phyloP scores from a whole-genome alignment of 2,888 invertebrate species.

The Mycogona germanica region DNA sequence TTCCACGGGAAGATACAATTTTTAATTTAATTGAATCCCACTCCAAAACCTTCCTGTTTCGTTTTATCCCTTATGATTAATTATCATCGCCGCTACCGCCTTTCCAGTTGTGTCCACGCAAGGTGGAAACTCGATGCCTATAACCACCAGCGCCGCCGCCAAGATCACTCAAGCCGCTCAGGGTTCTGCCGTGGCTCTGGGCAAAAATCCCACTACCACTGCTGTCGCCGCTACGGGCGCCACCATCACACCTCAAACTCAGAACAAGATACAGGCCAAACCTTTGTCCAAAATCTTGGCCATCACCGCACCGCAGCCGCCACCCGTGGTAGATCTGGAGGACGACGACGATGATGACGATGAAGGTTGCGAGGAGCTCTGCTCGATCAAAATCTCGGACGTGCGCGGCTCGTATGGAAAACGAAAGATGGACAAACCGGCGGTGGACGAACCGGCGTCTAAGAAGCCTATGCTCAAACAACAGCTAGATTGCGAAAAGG shows the following conservation, averaged over 20 bases:
- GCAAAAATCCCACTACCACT: no score
- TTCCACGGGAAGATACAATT: no score
- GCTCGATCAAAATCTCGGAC: not conserved
- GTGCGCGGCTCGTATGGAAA: not conserved
- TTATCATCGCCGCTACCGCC: no score
- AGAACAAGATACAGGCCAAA: no score
- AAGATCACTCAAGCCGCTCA: not conserved
- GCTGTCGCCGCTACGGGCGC: no score
- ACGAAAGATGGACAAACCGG: conserved; percentile 34
- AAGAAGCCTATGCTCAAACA: conserved; percentile 34
- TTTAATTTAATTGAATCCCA: no score
- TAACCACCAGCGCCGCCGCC: not conserved
- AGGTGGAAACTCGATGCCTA: conserved; percentile 10
- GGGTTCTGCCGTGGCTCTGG: no score
- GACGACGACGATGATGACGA: not conserved
- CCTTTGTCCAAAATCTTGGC: not conserved
- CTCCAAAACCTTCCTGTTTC: no score
- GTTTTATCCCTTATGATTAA: no score
- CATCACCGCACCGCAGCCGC: not conserved
- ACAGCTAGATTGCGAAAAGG: no score
- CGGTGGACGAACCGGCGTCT: conserved; percentile 47
- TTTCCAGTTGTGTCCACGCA: conserved; percentile 10
- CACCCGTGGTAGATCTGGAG: not conserved
- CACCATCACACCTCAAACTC: no score
- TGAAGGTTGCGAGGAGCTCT: not conserved